Conservation (phyloP, 2,797 vertebrate genomes). For the Peromyscus nudipes region DNA sequence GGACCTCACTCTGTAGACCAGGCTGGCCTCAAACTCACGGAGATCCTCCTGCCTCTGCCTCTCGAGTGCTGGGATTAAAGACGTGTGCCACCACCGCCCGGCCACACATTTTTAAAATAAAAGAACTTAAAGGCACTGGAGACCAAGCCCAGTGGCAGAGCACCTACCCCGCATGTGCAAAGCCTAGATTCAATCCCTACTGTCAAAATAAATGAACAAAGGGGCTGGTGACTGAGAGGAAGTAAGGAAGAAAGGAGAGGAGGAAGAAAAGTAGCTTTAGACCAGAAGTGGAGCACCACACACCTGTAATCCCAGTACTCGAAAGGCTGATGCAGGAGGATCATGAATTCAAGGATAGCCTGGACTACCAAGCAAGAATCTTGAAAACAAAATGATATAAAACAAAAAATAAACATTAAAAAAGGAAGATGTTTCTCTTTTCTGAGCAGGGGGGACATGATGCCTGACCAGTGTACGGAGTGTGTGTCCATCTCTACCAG, state of each 20-base stretch:
- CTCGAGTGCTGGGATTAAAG: not conserved
- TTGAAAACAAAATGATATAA: not conserved
- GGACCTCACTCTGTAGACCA: not conserved
- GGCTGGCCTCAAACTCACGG: not conserved
- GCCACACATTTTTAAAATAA: not conserved
- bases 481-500: not conserved
- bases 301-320: not conserved
- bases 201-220: not conserved
- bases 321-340: not conserved
- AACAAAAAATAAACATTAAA: not conserved
- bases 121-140: not conserved
- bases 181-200: not conserved
- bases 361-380: not conserved
- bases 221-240: not conserved
- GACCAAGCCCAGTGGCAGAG: not conserved
- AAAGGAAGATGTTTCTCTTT: not conserved
- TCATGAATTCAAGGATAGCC: not conserved
- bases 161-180: not conserved
- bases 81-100: rapidly evolving
- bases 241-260: not conserved
- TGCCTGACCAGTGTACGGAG: not conserved
- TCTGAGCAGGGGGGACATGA: not conserved
- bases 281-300: not conserved
- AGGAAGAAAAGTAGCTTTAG: not conserved
- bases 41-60: not conserved